A percentile compares a stretch with the other conserved stretches of the same genome.
Conservation (phyloP, 2,113 vertebrate species). For the Equus quagga region DNA sequence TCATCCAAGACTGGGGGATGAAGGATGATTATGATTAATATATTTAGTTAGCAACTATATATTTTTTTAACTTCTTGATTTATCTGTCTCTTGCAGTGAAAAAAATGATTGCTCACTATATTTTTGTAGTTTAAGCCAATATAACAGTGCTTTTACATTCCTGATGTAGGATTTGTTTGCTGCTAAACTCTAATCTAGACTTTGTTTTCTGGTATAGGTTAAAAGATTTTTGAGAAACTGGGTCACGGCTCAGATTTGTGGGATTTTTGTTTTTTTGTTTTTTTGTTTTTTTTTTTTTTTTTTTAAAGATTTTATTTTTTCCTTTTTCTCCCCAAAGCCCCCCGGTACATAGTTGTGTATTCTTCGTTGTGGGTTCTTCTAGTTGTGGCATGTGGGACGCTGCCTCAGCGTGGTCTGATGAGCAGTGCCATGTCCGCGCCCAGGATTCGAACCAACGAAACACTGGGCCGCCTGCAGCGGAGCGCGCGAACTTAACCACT, state of each 20-base stretch:
- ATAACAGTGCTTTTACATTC: not conserved
- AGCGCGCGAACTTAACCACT: too few relatives aligned
- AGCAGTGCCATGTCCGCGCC: too few relatives aligned
- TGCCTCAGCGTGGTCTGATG: too few relatives aligned
- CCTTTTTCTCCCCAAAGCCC: too few relatives aligned
- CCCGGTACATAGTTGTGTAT: too few relatives aligned
- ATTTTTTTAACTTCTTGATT: not conserved
- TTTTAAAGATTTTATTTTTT: too few relatives aligned
- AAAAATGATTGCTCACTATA: not conserved
- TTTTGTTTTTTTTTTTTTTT: not conserved
- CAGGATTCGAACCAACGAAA: too few relatives aligned
- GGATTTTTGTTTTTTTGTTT: not conserved
- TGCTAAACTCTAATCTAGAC: not conserved
- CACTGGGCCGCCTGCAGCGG: too few relatives aligned
- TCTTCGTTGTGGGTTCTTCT: too few relatives aligned
- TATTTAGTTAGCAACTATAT: not conserved
- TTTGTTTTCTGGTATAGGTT: not conserved
- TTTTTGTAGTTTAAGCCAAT: not conserved
- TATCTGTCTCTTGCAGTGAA: not conserved
- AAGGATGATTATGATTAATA: not conserved
- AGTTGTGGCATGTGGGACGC: too few relatives aligned
- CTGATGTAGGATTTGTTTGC: not conserved
- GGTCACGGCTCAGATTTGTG: not conserved
- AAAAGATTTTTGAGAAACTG: not conserved
- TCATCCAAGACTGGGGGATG: not conserved